Conservation (phyloP, 1,140 invertebrate species). For the Pygmarrhopalites habei region DNA sequence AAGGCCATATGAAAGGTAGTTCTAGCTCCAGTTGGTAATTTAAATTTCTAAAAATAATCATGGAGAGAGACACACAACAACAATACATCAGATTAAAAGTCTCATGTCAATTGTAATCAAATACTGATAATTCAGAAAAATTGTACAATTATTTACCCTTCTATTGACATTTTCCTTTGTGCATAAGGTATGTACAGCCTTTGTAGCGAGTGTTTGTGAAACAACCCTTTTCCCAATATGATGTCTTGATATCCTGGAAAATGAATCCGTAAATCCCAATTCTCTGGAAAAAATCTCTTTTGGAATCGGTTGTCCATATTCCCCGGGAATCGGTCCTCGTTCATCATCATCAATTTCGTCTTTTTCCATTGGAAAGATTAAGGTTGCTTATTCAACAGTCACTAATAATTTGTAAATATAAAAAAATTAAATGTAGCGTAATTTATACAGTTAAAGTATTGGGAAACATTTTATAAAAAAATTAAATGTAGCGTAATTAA, state of each 20-base stretch:
- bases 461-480: too few relatives aligned
- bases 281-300: conserved; percentile 32
- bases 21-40: conserved; percentile 34
- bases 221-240: conserved; percentile 27
- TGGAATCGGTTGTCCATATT: conserved; percentile 37
- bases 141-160: conserved; percentile 12
- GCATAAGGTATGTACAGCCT: conserved; percentile 34
- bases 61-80: background rate
- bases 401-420: too few relatives aligned
- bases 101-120: conserved; percentile 4
- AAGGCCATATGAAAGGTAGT: conserved; percentile 39
- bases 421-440: too few relatives aligned
- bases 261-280: conserved; percentile 29
- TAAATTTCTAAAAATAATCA: conserved; percentile 28
- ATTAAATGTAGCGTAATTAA: too few relatives aligned
- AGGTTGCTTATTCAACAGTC: too few relatives aligned
- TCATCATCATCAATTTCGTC: conserved; percentile 10
- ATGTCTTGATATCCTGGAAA: conserved; percentile 2
- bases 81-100: background rate
- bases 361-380: conserved; percentile 19
- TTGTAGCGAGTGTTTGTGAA: conserved; percentile 26
- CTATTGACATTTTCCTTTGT: conserved; percentile 29
- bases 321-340: conserved; percentile 28
- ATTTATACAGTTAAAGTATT: too few relatives aligned
- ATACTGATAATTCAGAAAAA: background rate